Evolutionary conservation across 2,888 invertebrate species (phyloP).

Genomic region (Slavum lentiscoides): DNA sequence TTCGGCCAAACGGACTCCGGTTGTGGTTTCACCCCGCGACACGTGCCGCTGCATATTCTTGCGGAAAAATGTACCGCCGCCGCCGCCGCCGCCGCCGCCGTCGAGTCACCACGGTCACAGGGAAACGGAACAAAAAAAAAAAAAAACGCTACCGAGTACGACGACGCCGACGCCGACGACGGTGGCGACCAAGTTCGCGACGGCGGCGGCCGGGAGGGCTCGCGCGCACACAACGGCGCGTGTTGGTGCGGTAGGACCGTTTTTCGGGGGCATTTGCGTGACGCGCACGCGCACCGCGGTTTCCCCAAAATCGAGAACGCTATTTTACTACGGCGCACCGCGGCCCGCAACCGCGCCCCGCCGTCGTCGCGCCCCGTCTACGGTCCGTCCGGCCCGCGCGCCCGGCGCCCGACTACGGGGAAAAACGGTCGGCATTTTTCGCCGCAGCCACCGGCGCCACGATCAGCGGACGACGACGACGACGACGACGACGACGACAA

Average conservation of each 20-base stretch:
- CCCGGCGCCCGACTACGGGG: not conserved
- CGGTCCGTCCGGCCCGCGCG: not conserved
- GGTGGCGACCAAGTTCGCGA: not conserved
- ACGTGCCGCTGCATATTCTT: no score
- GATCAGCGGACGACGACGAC: not conserved
- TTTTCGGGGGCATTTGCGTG: no score
- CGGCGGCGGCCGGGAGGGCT: not conserved
- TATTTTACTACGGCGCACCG: not conserved
- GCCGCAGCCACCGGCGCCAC: not conserved
- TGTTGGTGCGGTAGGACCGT: no score
- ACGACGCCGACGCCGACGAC: not conserved
- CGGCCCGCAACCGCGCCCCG: not conserved
- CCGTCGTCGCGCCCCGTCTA: not conserved
- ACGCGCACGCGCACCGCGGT: no score
- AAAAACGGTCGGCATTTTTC: conserved; percentile 2
- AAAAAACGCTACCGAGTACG: not conserved
- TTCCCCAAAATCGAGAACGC: no score
- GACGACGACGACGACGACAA: not conserved
- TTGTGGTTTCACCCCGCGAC: no score
- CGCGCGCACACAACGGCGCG: no score
- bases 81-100: no score
- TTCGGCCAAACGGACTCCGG: no score
- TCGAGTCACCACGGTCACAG: not conserved
- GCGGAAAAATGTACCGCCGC: not conserved
- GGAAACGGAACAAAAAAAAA: not conserved